These are phyloP conservation scores for Synaphobranchus kaupii DNA, from an alignment of 2,797 vertebrate species.

Conservation along the genomic window DNA sequence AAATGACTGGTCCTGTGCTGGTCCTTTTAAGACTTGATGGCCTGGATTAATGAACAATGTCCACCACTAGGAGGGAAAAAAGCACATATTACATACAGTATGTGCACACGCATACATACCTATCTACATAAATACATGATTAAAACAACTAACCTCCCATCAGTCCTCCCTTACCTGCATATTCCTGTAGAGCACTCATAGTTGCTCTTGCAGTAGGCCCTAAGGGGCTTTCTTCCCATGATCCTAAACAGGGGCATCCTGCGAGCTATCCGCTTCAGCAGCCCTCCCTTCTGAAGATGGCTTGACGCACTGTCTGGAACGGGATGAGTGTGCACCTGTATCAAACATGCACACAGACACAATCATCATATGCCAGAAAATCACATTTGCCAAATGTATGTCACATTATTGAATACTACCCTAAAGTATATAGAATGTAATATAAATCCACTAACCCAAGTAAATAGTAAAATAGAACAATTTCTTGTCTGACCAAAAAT, in stretches of 20 bases:
- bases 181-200: conserved; percentile 71
- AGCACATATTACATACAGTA: conserved; percentile 12
- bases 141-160: conserved; percentile 49
- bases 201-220: conserved; percentile 71
- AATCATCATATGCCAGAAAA: not conserved
- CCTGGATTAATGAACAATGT: conserved; percentile 64
- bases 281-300: not conserved
- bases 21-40: conserved; percentile 46
- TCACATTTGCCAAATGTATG: not conserved
- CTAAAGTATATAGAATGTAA: conserved; percentile 45
- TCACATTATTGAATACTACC: not conserved
- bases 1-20: conserved; percentile 42
- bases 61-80: conserved; percentile 56
- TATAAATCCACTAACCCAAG: not conserved
- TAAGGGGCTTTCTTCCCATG: conserved; percentile 74
- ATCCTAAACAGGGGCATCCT: conserved; percentile 79
- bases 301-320: conserved; percentile 41
- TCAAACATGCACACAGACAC: not conserved
- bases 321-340: conserved; percentile 61
- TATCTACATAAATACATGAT: not conserved
- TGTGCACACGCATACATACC: not conserved
- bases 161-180: conserved; percentile 66
- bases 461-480: not conserved
- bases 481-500: not conserved
- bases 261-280: conserved; percentile 48